Conservation (phyloP, 2,888 invertebrate genomes). For the Choreutis nemorana region DNA sequence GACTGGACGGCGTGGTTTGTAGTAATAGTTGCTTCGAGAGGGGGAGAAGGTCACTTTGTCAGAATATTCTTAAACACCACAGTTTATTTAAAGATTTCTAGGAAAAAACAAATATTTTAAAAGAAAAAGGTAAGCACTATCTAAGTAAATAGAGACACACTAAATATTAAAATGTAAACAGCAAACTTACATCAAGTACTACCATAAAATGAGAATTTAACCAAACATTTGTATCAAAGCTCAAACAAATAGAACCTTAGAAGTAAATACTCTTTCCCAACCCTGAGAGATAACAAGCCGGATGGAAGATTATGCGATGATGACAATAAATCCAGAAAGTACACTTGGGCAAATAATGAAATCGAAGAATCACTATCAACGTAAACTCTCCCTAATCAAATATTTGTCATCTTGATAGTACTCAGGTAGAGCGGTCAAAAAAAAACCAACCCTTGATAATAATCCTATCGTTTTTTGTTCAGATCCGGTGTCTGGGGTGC, state of each 20-base stretch:
- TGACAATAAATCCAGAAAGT: neutral
- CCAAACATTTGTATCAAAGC: no score
- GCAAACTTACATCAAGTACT: slow-evolving; percentile 11
- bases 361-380: slow-evolving; percentile 8
- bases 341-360: no score
- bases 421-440: slow-evolving; percentile 6
- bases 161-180: slow-evolving; percentile 7
- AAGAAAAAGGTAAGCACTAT: slow-evolving; percentile 26
- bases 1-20: no score
- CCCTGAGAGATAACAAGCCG: neutral
- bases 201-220: no score
- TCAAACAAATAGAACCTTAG: no score
- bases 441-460: slow-evolving; percentile 6
- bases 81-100: no score
- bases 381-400: slow-evolving; percentile 8
- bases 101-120: no score
- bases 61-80: no score
- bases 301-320: neutral
- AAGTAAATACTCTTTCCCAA: no score
- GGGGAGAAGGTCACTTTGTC: no score
- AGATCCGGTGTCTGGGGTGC: slow-evolving; percentile 16
- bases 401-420: slow-evolving; percentile 9
- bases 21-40: no score
- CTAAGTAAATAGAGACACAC: slow-evolving; percentile 14
- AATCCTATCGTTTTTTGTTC: slow-evolving; percentile 14